Conservation (phyloP, 2,888 invertebrate species). For the Anoncus sp. region DNA sequence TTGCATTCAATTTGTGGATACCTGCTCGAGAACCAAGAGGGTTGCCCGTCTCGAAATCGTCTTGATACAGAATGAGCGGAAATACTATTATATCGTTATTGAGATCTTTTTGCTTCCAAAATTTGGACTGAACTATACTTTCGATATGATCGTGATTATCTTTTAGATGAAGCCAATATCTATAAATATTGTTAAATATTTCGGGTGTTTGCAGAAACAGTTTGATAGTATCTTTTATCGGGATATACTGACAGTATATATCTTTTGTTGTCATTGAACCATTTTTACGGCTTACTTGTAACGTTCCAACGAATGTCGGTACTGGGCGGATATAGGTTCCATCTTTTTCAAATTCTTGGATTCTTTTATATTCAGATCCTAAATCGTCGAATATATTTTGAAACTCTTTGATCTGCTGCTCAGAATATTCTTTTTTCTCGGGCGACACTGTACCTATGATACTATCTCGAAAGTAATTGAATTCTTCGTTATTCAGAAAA, state of each 20-base stretch:
- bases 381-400: slow-evolving; percentile 25
- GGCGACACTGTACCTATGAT: too few relatives aligned
- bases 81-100: slow-evolving; percentile 10
- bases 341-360: slow-evolving; percentile 12
- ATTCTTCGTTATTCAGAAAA: slow-evolving; percentile 26
- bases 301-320: slow-evolving; percentile 20
- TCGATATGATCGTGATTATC: slow-evolving; percentile 2
- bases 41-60: slow-evolving; percentile 52
- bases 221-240: slow-evolving; percentile 28
- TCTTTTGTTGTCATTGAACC: slow-evolving; percentile 30
- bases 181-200: slow-evolving; percentile 1
- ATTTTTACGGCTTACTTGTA: slow-evolving; percentile 11
- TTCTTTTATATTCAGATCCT: slow-evolving; percentile 18
- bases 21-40: slow-evolving; percentile 37
- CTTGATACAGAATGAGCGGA: slow-evolving; percentile 34
- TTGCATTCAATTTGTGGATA: slow-evolving; percentile 33
- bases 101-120: slow-evolving; percentile 21
- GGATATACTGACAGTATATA: slow-evolving; percentile 19
- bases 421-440: too few relatives aligned
- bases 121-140: slow-evolving; percentile 26
- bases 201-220: slow-evolving; percentile 18
- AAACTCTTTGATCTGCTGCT: too few relatives aligned
- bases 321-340: slow-evolving; percentile 15
- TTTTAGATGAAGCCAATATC: slow-evolving; percentile 19
- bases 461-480: too few relatives aligned